phyloP scores from a whole-genome alignment of 2,113 vertebrate genomes.

The Archocentrus centrarchus region DNA sequence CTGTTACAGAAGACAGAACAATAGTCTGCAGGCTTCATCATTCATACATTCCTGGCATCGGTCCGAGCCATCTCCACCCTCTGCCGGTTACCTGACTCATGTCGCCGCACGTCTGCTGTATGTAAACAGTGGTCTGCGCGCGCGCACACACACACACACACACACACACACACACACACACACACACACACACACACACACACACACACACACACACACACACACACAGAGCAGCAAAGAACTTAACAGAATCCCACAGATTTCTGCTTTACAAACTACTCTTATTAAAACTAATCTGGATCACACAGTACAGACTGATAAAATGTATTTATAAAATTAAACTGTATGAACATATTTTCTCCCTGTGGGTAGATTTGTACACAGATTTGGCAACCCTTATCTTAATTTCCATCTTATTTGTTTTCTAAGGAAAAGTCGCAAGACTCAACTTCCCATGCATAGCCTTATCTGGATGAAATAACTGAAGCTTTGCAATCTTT shows the following conservation, averaged over 20 bases:
- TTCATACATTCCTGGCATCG: constrained; percentile 68
- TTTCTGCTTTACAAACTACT: not conserved
- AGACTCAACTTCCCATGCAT: not conserved
- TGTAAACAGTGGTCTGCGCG: constrained; percentile 44
- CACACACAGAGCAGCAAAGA: not conserved
- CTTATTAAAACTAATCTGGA: not conserved
- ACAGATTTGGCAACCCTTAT: not conserved
- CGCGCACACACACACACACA: not conserved
- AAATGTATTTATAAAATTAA: not conserved
- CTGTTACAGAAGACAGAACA: constrained; percentile 63
- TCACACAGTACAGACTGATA: not conserved
- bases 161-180: not conserved
- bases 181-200: not conserved
- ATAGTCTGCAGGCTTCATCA: constrained; percentile 62
- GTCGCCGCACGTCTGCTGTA: constrained; percentile 38
- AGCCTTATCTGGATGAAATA: not conserved
- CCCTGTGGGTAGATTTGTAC: not conserved
- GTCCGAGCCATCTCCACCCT: constrained; percentile 62
- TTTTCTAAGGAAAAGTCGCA: not conserved
- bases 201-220: no score
- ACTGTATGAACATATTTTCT: not conserved
- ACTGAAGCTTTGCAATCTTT: not conserved
- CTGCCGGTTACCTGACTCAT: constrained; percentile 66
- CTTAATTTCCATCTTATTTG: constrained; percentile 12
- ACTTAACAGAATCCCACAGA: not conserved